phyloP scores from a whole-genome alignment of 2,888 invertebrate genomes.

The Lutraria lutraria region DNA sequence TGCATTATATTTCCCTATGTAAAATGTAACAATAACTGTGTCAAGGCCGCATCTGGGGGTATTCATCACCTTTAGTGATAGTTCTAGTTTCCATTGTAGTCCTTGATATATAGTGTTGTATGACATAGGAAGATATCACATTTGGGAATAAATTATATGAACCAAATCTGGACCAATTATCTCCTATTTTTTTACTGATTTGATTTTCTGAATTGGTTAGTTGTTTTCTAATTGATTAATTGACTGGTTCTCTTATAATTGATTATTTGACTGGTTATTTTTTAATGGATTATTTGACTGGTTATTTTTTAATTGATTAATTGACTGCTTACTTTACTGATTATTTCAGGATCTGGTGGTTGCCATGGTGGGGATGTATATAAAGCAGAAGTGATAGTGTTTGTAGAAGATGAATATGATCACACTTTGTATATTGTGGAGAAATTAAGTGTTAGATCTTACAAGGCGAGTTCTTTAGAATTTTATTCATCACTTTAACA shows the following conservation, averaged over 20 bases:
- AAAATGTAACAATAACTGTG: too few relatives aligned
- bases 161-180: too few relatives aligned
- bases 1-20: too few relatives aligned
- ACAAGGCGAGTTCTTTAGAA: slow-evolving; percentile 63
- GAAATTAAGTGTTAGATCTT: slow-evolving; percentile 72
- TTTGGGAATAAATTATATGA: too few relatives aligned
- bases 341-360: slow-evolving; percentile 71
- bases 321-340: not conserved
- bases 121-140: too few relatives aligned
- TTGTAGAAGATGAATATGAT: slow-evolving; percentile 77
- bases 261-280: not conserved
- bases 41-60: too few relatives aligned
- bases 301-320: not conserved
- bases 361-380: slow-evolving; percentile 68
- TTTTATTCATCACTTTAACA: too few relatives aligned
- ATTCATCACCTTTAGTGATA: too few relatives aligned
- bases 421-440: slow-evolving; percentile 76
- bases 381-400: slow-evolving; percentile 77
- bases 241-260: not conserved
- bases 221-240: not conserved
- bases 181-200: too few relatives aligned
- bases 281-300: not conserved
- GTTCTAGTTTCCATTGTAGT: too few relatives aligned
- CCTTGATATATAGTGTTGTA: too few relatives aligned
- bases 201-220: not conserved